Evolutionary conservation across 2,888 invertebrate species (phyloP), one percentile per base, ranked within the genome.

Genomic region (Cyrtodaria siliqua): DNA sequence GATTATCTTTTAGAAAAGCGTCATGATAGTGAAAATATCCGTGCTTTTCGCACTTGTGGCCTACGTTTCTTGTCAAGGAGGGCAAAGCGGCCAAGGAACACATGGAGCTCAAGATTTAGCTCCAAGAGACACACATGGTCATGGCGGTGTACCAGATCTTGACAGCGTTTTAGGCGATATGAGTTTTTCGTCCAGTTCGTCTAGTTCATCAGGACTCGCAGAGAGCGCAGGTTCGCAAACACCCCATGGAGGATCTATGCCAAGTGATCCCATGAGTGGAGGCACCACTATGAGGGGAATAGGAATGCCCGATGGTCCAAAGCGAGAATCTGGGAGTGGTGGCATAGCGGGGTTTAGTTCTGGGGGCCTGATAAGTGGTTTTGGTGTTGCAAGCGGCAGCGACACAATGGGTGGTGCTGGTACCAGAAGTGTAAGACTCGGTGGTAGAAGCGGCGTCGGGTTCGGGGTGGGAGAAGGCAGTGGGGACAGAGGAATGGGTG

Each of bases 1-100:
- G n/a, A n/a, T n/a, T n/a, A n/a, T n/a, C n/a, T n/a, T n/a, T n/a
- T n/a, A n/a, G n/a, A n/a, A n/a, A n/a, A 59, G 12, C 26, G 44
- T 59, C 44, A 23, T 59, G 24, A 9, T 59, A 23, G n/a, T 59
- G n/a, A 40, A 42, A 8, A 44, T 44, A n/a, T 42, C 44, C 44
- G 59, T 44, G 59, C 42, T 59, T 59, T 59, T 59, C 44, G 59
- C 44, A 26, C 38, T 59, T 38, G 8, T 59, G 23, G 24, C 59
- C 27, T 14, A 27, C 24, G 44, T 44, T 16, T 44, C 42, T 18
- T 59, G 59, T n/a, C 59, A 59, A 44, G 26, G 53, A n/a, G n/a
- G 53, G 27, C 49, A 14, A 20, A 20, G 49, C 20, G 2, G 24
- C 26, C 26, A 6, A 12, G 9, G 56, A 24, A 9, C n/a, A 23